These are phyloP conservation scores for Gallinago paraguaiae DNA, from an alignment of 2,113 vertebrate species.

Conservation along the genomic window DNA sequence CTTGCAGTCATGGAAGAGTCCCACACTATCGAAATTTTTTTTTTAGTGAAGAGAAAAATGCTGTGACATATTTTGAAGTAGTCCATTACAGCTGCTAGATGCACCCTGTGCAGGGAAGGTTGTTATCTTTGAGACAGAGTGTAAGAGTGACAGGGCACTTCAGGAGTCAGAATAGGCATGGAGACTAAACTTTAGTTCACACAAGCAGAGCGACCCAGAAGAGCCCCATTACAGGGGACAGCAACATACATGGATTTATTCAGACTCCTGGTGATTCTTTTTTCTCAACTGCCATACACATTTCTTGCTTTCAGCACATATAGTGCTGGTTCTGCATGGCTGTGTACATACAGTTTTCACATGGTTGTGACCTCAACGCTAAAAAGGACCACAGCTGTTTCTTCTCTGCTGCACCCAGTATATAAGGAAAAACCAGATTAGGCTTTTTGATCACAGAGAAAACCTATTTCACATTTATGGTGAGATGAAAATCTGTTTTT, in stretches of 20 bases:
- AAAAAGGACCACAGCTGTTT: not conserved
- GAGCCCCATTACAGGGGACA: not conserved
- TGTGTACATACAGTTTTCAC: fast-evolving
- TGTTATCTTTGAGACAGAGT: not conserved
- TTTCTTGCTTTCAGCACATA: not conserved
- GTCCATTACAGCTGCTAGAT: not conserved
- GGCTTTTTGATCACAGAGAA: not conserved
- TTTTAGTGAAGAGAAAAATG: not conserved
- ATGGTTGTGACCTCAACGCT: not conserved
- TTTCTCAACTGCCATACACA: fast-evolving
- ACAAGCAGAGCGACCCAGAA: not conserved
- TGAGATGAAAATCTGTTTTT: not conserved
- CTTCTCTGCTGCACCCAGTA: not conserved
- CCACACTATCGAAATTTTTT: not conserved
- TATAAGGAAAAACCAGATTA: not conserved
- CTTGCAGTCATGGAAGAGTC: not conserved
- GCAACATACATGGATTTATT: too few relatives aligned
- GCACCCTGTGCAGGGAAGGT: not conserved
- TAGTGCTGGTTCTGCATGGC: fast-evolving
- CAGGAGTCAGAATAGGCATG: not conserved
- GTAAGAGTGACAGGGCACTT: too few relatives aligned
- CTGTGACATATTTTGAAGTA: not conserved
- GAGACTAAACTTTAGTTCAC: not conserved
- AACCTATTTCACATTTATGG: not conserved
- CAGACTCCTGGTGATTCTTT: fast-evolving